Evolutionary conservation across 2,888 invertebrate species (phyloP).

Genomic region (Hoplodrina blanda): DNA sequence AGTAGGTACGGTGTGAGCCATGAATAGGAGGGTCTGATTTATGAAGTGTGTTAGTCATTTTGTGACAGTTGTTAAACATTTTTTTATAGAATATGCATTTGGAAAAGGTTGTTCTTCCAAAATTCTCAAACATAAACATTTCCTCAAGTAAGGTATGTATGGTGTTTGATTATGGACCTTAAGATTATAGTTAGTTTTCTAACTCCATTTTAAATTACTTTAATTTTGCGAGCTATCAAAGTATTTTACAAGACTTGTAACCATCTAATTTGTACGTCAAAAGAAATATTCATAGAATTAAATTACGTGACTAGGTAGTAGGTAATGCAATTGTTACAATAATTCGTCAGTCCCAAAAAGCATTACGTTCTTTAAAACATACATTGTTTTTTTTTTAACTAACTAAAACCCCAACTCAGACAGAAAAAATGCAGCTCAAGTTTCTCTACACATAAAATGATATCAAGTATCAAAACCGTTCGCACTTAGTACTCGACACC

Average conservation of each 20-base stretch:
- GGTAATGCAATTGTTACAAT: too few species aligned
- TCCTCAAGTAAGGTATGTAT: not conserved
- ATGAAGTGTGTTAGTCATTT: constrained; percentile 58
- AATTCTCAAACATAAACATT: not conserved
- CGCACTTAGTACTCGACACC: constrained; percentile 66
- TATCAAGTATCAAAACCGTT: constrained; percentile 76
- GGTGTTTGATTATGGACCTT: not conserved
- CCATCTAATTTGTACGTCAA: too few species aligned
- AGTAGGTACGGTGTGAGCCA: constrained; percentile 59
- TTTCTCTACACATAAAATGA: constrained; percentile 31
- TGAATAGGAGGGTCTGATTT: constrained; percentile 58
- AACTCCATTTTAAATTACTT: too few species aligned
- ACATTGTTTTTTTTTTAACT: not conserved
- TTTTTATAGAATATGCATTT: constrained; percentile 12
- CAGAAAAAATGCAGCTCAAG: constrained; percentile 7
- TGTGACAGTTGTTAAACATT: constrained; percentile 35
- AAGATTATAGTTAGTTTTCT: not conserved
- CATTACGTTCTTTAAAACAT: not conserved
- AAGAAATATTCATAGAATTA: too few species aligned
- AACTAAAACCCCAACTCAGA: not conserved
- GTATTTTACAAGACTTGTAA: too few species aligned
- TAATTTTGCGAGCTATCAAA: too few species aligned
- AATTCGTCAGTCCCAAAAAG: not conserved
- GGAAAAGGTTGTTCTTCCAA: constrained; percentile 3
- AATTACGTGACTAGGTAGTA: too few species aligned